Conservation (phyloP, 2,888 invertebrate species). For the Eupithecia insigniata region DNA sequence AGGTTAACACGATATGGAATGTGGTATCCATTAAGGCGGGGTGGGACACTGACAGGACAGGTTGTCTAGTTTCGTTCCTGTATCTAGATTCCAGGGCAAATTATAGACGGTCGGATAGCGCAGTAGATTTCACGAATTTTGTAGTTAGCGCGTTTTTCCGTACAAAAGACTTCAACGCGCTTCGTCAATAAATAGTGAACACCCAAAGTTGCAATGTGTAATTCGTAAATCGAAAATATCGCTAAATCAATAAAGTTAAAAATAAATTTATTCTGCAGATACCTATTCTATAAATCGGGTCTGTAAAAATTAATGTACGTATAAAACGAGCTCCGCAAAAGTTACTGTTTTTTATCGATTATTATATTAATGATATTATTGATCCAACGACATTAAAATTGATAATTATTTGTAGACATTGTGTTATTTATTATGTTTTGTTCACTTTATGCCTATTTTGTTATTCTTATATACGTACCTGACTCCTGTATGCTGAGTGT, state of each 20-base stretch:
- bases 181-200: neutral
- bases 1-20: neutral
- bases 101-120: slow-evolving; percentile 5
- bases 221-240: neutral
- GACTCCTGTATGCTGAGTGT: no score
- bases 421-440: no score
- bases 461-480: no score
- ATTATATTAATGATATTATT: no score
- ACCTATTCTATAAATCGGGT: no score
- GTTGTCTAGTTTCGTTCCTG: slow-evolving; percentile 7
- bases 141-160: neutral
- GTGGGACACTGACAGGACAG: slow-evolving; percentile 4
- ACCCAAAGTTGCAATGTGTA: neutral
- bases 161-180: slow-evolving; percentile 19
- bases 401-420: no score
- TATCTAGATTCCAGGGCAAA: slow-evolving; percentile 12
- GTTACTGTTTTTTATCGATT: no score
- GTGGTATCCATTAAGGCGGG: slow-evolving; percentile 7
- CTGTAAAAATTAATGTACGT: neutral
- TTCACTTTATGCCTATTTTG: no score
- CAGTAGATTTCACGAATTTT: neutral
- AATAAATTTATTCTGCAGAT: neutral
- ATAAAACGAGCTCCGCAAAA: no score
- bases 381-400: no score
- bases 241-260: neutral